Base-by-base conservation (phyloP, 1,140 invertebrate genomes). In the Neuroterus valhalla region DNA sequence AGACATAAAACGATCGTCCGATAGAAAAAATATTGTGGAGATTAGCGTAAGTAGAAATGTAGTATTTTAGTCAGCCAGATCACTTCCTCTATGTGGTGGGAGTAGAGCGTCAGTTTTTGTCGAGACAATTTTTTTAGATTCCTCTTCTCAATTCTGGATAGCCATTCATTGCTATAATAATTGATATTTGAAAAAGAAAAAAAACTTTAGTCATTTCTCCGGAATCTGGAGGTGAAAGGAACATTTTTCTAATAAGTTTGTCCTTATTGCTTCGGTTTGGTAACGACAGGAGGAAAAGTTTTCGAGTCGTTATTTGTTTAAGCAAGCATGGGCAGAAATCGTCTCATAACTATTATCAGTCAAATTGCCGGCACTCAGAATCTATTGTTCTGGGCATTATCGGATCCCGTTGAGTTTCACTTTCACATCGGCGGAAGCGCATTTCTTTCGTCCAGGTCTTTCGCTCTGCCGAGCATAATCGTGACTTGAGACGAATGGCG, bases 391-490 rank as follows among this genome's bases (percentile, higher is more conserved):
- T 62, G 23, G 55, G 26, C 23, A 62, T 62, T 31, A 62, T 23
- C 52, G 23, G 52, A 26, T 8, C 5, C 55, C 31, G 23, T 31
- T 62, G 55, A 62, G 55, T 62, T 62, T 62, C 55, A 62, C 55
- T 62, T 62, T 62, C 55, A 62, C 55, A 38, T 62, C 23, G 14
- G 55, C 26, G 55, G 55, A 62, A 62, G 55, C 55, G 55, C 55
- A 62, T 62, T 62, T 62, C 55, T 62, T 62, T 62, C 55, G 23
- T 6, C 55, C 55, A 26, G 12, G 55, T 62, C 23, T 38, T 62
- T 62, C 55, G 23, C 23, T 62, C 55, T 62, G 55, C 14, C 55
- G 23, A 62, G 55, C 55, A 62, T 62, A 62, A 38, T 62, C 55
- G 55, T 62, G 55, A 62, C 55, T 62, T 62, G 55, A 62, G 31